Evolutionary conservation across 2,113 vertebrate species (phyloP).

Genomic region (Perca flavescens): DNA sequence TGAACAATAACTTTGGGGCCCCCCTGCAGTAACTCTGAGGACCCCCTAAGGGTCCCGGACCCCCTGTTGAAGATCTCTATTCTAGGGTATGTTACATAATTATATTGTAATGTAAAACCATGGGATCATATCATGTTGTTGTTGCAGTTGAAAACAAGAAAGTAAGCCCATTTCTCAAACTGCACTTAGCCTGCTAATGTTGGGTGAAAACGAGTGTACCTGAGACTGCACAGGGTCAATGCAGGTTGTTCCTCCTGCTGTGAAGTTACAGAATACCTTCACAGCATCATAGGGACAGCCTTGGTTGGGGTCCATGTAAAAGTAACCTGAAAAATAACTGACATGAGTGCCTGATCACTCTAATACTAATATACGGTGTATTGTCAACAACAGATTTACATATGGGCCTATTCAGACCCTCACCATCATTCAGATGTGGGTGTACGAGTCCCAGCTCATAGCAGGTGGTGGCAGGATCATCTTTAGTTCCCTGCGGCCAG

Average conservation of each 20-base stretch:
- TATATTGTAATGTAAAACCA: neutral
- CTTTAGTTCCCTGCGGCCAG: slow-evolving; percentile 74
- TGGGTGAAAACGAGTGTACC: slow-evolving; percentile 57
- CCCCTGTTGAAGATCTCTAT: neutral
- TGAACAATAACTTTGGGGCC: no score
- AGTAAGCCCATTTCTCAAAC: neutral
- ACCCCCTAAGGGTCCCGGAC: no score
- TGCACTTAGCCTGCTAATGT: neutral
- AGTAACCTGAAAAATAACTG: slow-evolving; percentile 76
- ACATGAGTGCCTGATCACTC: neutral
- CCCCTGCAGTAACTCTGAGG: no score
- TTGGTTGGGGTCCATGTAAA: slow-evolving; percentile 86
- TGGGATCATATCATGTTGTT: neutral
- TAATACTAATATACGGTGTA: neutral
- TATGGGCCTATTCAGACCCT: slow-evolving; percentile 10
- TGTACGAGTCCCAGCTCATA: slow-evolving; percentile 78
- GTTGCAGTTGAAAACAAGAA: neutral
- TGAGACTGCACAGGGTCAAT: slow-evolving; percentile 74
- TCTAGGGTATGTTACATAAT: neutral
- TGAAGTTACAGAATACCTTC: slow-evolving; percentile 85
- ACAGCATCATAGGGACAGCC: slow-evolving; percentile 83
- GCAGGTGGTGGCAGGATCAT: slow-evolving; percentile 82
- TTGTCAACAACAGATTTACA: neutral
- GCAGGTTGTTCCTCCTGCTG: slow-evolving; percentile 84
- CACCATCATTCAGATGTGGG: slow-evolving; percentile 80